A percentile compares a stretch with the other conserved stretches of the same genome.
These are phyloP conservation scores for Gambelia wislizenii DNA, from an alignment of 2,797 vertebrate genomes.

Conservation along the genomic window DNA sequence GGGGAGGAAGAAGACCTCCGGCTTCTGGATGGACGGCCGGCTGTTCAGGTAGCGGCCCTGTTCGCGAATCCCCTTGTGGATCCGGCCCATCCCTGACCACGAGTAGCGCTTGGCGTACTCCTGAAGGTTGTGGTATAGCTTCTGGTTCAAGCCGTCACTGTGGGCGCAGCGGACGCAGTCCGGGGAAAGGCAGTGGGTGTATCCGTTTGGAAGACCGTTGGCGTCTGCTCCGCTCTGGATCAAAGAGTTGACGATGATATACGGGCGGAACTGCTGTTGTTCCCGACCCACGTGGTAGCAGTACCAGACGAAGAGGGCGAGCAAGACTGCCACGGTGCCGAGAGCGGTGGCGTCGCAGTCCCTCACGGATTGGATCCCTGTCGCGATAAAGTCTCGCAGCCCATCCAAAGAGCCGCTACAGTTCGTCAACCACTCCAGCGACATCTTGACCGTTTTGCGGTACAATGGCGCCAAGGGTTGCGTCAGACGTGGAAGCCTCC, in stretches of 20 bases:
- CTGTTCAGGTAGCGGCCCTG: constrained; percentile 91
- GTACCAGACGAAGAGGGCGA: constrained; percentile 95
- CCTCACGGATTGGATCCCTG: constrained; percentile 91
- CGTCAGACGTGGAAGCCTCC: constrained; percentile 66
- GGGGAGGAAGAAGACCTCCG: constrained; percentile 96
- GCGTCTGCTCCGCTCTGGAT: constrained; percentile 78
- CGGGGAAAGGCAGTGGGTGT: constrained; percentile 89
- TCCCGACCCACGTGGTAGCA: constrained; percentile 96
- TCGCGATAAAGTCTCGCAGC: constrained; percentile 90
- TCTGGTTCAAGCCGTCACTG: constrained; percentile 91
- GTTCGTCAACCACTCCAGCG: constrained; percentile 81
- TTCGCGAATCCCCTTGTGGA: constrained; percentile 96
- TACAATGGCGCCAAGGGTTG: background rate
- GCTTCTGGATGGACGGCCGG: constrained; percentile 94
- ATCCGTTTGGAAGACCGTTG: constrained; percentile 90
- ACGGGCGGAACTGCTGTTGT: constrained; percentile 78
- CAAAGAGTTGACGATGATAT: constrained; percentile 75
- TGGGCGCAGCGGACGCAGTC: constrained; percentile 91
- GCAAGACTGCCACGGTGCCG: constrained; percentile 86
- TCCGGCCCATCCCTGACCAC: constrained; percentile 98
- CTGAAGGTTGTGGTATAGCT: constrained; percentile 96
- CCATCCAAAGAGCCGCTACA: constrained; percentile 90
- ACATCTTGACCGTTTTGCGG: constrained; percentile 71
- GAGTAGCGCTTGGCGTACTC: constrained; percentile 99
- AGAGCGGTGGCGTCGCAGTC: constrained; percentile 90